Evolutionary conservation across 2,888 invertebrate species (phyloP).

Genomic region (Melanostoma scalare): DNA sequence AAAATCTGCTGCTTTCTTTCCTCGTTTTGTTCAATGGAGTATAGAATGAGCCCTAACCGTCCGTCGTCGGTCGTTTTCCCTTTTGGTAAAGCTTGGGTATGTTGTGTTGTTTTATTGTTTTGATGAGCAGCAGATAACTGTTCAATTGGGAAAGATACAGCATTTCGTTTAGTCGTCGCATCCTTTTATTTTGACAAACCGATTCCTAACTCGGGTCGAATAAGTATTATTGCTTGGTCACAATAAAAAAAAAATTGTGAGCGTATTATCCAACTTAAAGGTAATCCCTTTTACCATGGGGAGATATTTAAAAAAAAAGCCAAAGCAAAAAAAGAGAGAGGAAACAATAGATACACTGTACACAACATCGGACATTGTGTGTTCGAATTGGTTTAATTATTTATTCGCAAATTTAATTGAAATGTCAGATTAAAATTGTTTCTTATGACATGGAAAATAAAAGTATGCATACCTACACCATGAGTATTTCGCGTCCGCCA

Average conservation of each 20-base stretch:
- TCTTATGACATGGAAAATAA: constrained; percentile 12
- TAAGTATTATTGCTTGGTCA: constrained; percentile 5
- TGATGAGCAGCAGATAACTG: background rate
- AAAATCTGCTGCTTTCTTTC: too few relatives aligned
- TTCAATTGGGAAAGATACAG: background rate
- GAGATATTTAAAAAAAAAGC: background rate
- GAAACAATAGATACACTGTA: background rate
- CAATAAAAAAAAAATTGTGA: background rate
- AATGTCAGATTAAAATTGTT: constrained; percentile 60
- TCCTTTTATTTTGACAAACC: background rate
- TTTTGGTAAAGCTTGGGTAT: too few relatives aligned
- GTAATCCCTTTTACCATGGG: constrained; percentile 41
- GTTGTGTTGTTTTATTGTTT: background rate
- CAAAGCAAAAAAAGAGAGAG: background rate
- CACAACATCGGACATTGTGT: constrained; percentile 20
- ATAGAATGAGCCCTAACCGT: too few relatives aligned
- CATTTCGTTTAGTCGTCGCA: background rate
- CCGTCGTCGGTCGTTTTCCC: too few relatives aligned
- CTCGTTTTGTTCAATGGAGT: too few relatives aligned
- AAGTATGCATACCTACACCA: too few relatives aligned
- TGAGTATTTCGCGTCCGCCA: too few relatives aligned
- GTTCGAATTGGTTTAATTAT: constrained; percentile 61
- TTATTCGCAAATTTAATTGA: constrained; percentile 64
- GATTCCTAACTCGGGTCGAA: background rate
- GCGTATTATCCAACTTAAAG: constrained; percentile 55